These are phyloP conservation scores for Thunnus thynnus DNA, from an alignment of 2,113 vertebrate genomes.

Conservation along the genomic window DNA sequence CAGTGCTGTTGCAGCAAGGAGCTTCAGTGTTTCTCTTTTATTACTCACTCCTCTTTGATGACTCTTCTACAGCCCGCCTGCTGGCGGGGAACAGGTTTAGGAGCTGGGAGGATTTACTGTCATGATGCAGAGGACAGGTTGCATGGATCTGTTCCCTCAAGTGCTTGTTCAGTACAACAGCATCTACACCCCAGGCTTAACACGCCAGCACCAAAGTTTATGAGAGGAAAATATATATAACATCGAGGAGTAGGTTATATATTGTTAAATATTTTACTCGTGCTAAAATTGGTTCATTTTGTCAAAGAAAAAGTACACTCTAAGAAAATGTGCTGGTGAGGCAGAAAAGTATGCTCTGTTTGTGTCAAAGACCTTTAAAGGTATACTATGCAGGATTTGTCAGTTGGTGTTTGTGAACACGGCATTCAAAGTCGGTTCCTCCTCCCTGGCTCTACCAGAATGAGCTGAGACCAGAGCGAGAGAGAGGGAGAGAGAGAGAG, in stretches of 20 bases:
- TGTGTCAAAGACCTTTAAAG: not conserved
- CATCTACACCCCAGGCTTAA: conserved; percentile 19
- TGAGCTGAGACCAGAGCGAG: too few relatives aligned
- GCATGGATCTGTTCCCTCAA: conserved; percentile 25
- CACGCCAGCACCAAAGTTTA: not conserved
- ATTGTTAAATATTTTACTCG: not conserved
- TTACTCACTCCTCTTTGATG: conserved; percentile 41
- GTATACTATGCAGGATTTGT: not conserved
- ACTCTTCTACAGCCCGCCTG: conserved; percentile 27
- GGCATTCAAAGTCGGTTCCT: too few relatives aligned
- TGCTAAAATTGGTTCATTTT: too few relatives aligned
- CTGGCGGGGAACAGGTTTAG: conserved; percentile 20
- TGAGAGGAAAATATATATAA: conserved; percentile 1
- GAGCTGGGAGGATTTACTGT: conserved; percentile 46
- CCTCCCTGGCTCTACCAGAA: too few relatives aligned
- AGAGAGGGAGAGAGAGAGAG: too few relatives aligned
- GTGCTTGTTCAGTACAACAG: conserved; percentile 29
- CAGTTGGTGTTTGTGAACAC: too few relatives aligned
- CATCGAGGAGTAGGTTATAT: not conserved
- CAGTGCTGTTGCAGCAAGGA: conserved; percentile 28
- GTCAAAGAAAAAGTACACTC: not conserved
- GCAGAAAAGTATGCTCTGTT: not conserved
- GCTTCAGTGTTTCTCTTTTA: conserved; percentile 36
- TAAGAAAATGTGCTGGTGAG: not conserved
- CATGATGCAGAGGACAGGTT: conserved; percentile 40